phyloP scores from a whole-genome alignment of 2,113 vertebrate species.

The Strigops habroptila region DNA sequence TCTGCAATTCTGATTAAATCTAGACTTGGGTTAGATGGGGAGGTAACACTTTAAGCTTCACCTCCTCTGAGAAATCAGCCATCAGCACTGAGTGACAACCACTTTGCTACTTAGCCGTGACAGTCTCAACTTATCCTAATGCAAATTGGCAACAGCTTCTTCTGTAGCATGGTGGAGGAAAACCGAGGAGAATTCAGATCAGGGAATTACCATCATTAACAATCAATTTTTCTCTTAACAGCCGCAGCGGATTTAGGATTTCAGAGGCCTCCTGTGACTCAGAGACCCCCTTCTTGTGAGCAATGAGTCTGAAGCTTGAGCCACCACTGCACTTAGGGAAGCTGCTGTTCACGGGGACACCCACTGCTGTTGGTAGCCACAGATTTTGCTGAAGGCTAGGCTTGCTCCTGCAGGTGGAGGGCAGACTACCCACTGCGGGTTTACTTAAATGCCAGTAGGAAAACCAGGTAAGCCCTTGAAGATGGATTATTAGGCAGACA shows the following conservation, averaged over 20 bases:
- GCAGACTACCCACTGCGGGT: background rate
- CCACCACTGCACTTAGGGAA: background rate
- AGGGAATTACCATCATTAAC: slow-evolving; percentile 36
- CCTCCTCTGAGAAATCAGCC: slow-evolving; percentile 44
- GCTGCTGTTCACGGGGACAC: background rate
- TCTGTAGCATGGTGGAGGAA: background rate
- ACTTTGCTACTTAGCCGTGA: slow-evolving; percentile 39
- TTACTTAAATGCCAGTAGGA: background rate
- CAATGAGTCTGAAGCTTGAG: background rate
- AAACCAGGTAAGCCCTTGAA: background rate
- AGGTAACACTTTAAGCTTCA: background rate
- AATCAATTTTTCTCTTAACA: slow-evolving; percentile 48
- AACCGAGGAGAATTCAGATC: slow-evolving; percentile 35
- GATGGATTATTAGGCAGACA: background rate
- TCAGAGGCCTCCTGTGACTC: background rate
- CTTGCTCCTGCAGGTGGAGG: background rate
- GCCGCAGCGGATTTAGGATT: background rate
- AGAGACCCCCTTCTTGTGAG: background rate
- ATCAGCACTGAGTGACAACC: background rate
- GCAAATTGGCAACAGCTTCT: slow-evolving; percentile 42
- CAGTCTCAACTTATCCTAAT: slow-evolving; percentile 39
- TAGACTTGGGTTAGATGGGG: background rate
- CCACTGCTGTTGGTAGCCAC: background rate
- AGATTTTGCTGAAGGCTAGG: background rate
- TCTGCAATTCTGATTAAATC: slow-evolving; percentile 3